Conservation (phyloP, 2,797 vertebrate species). For the Lagorchestes hirsutus region DNA sequence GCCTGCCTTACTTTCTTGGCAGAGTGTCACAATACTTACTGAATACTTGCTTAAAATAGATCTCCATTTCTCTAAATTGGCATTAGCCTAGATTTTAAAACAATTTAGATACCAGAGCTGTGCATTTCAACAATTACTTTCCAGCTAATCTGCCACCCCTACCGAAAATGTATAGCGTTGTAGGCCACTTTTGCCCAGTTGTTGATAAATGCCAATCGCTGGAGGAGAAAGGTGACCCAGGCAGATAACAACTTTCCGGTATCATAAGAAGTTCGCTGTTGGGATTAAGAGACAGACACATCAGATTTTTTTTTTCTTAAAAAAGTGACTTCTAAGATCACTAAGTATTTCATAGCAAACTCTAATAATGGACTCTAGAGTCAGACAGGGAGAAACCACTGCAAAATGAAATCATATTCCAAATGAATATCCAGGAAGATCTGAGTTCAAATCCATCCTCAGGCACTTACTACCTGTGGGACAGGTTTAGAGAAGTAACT, state of each 20-base stretch:
- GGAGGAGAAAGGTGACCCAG: constrained; percentile 82
- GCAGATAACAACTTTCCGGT: constrained; percentile 80
- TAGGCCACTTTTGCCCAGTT: constrained; percentile 81
- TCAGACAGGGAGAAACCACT: constrained; percentile 2
- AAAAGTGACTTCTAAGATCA: background rate
- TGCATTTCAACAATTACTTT: background rate
- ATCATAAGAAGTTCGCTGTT: constrained; percentile 81
- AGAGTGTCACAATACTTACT: background rate
- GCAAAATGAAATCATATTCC: constrained; percentile 12
- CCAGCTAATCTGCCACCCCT: background rate
- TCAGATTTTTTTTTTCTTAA: background rate
- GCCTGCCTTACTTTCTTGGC: background rate
- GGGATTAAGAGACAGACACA: constrained; percentile 37
- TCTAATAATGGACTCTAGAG: background rate
- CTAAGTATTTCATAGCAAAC: constrained; percentile 8
- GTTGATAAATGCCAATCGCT: constrained; percentile 82
- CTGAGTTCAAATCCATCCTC: background rate
- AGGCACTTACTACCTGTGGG: background rate
- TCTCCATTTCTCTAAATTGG: background rate
- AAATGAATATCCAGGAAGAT: background rate
- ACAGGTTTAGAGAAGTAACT: background rate
- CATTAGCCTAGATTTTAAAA: background rate
- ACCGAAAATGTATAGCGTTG: constrained; percentile 72
- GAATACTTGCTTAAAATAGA: background rate
- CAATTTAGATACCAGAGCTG: background rate